These are phyloP conservation scores for Drosophila ananassae DNA, from an alignment of 1,140 invertebrate genomes.

Conservation along the genomic window DNA sequence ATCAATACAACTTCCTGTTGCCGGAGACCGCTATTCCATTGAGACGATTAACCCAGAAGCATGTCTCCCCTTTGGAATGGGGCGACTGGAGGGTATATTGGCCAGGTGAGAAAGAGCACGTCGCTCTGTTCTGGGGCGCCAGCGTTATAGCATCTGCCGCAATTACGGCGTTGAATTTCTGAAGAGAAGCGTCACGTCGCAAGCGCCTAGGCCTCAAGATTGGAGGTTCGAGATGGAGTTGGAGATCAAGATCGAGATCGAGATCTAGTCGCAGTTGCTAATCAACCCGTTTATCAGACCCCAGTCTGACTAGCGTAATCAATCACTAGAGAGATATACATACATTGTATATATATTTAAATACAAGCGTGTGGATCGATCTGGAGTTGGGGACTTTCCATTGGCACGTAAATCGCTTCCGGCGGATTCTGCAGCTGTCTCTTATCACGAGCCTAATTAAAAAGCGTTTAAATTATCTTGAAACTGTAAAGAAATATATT, in stretches of 20 bases:
- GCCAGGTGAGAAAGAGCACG: conserved; percentile 9
- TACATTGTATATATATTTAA: not conserved
- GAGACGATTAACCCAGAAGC: conserved; percentile 7
- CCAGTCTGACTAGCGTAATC: conserved; percentile 38
- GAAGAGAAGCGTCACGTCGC: not conserved
- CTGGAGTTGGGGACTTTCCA: conserved; percentile 18
- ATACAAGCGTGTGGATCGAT: conserved; percentile 10
- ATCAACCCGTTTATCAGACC: conserved; percentile 44
- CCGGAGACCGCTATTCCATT: conserved; percentile 1
- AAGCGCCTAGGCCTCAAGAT: conserved; percentile 2
- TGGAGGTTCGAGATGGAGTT: conserved; percentile 6
- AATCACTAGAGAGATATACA: conserved; percentile 33
- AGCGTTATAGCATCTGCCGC: not conserved
- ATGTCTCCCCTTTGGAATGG: not conserved
- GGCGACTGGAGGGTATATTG: not conserved
- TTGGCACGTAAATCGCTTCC: conserved; percentile 45
- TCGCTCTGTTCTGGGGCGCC: conserved; percentile 7
- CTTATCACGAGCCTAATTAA: conserved; percentile 20
- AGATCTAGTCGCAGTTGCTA: conserved; percentile 17
- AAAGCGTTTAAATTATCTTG: not conserved
- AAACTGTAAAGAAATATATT: not conserved
- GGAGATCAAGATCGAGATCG: conserved; percentile 1
- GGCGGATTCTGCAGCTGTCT: conserved; percentile 32
- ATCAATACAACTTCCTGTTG: conserved; percentile 6
- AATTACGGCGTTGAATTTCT: not conserved